These are phyloP conservation scores for Lithophane semibrunnea DNA, from an alignment of 2,888 invertebrate genomes.

Conservation along the genomic window DNA sequence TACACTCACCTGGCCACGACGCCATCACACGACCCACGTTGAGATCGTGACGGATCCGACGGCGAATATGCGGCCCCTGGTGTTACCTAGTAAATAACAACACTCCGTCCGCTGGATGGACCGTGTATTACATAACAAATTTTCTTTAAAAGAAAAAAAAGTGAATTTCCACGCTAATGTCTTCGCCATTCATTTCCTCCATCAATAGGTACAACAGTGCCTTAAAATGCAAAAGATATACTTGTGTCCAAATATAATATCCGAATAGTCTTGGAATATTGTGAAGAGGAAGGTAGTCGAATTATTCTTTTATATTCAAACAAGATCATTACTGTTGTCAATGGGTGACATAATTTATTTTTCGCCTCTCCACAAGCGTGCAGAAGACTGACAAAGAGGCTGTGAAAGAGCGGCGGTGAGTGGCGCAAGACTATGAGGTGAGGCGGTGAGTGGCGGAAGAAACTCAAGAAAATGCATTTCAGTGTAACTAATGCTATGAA, in stretches of 20 bases:
- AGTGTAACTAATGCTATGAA: background rate
- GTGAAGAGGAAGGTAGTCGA: slow-evolving; percentile 38
- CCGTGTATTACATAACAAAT: background rate
- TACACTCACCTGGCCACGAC: background rate
- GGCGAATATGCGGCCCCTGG: slow-evolving; percentile 29
- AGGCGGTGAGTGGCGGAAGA: slow-evolving; percentile 18
- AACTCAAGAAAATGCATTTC: too few species aligned
- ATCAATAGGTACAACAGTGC: slow-evolving; percentile 19
- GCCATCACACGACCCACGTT: background rate
- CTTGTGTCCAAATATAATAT: slow-evolving; percentile 27
- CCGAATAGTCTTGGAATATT: slow-evolving; percentile 13
- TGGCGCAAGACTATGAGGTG: slow-evolving; percentile 45
- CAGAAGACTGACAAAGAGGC: slow-evolving; percentile 64
- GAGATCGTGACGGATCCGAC: slow-evolving; percentile 40
- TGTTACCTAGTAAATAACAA: background rate
- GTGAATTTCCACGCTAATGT: slow-evolving; percentile 4
- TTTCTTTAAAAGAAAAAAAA: too few species aligned
- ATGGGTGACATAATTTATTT: slow-evolving; percentile 73
- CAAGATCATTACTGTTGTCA: slow-evolving; percentile 73
- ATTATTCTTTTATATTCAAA: slow-evolving; percentile 65
- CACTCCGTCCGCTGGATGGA: background rate
- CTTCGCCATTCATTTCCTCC: background rate
- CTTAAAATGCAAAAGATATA: slow-evolving; percentile 1
- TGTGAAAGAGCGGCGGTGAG: slow-evolving; percentile 54
- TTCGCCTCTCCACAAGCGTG: slow-evolving; percentile 64